Base-by-base conservation (phyloP, 2,888 invertebrate genomes). In the Agrenia bidenticulata region DNA sequence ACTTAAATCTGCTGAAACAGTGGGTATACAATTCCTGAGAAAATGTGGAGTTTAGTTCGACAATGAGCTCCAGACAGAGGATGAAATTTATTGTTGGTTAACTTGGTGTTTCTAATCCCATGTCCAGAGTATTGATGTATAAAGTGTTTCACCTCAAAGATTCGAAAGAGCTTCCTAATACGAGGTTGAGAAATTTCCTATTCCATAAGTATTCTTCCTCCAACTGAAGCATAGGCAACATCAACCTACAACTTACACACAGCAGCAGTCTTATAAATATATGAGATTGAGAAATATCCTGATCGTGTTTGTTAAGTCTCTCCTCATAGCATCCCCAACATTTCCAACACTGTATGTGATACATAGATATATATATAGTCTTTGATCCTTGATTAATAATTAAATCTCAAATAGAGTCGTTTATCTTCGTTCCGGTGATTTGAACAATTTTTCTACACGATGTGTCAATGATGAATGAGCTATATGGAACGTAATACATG, bases 401-500 rank as follows among this genome's bases (percentile, higher is more conserved):
- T 51, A 23, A 51, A 2, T 45, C 4, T 9, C 19, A 45, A 9
- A 4, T 4, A 45, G 45, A 45, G 45, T 51, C 13, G 19, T 51
- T 24, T 15, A 51, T 51, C 51, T 23, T 51, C 51, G 4, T 51
- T 51, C 5, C 45, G 45, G 45, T 5, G 45, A 45, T 45, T 45
- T 45, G 54, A 64, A 58, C 51, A 60, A 66, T 71, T 71, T 73
- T 73, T 68, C 70, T 73, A 63, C 67, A 70, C 69, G 62, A 70
- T 63, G 67, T 70, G 70, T 66, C 68, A 73, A 73, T 73, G 70
- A 70, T 68, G 45, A n/a, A n/a, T n/a, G n/a, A n/a, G n/a, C n/a
- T n/a, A n/a, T n/a, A n/a, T n/a, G n/a, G n/a, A n/a, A n/a, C n/a
- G n/a, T n/a, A n/a, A n/a, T n/a, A n/a, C n/a, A n/a, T n/a, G n/a